phyloP scores from a whole-genome alignment of 2,888 invertebrate genomes.

The Rhagonycha fulva region DNA sequence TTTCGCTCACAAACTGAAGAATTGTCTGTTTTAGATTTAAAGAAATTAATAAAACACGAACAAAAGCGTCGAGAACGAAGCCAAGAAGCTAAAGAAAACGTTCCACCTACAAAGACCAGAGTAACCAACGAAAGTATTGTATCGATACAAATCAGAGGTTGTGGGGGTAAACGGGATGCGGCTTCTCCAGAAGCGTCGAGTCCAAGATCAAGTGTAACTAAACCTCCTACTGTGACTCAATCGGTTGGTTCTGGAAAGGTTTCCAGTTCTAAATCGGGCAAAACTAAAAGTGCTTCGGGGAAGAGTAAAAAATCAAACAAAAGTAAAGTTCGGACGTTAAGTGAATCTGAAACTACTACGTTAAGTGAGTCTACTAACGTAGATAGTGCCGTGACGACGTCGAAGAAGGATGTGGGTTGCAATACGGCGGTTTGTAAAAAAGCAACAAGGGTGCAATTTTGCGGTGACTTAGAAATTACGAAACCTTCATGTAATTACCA shows the following conservation, averaged over 20 bases:
- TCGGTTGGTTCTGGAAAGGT: not conserved
- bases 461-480: not conserved
- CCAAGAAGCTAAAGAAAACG: slow-evolving; percentile 7
- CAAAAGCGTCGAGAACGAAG: slow-evolving; percentile 40
- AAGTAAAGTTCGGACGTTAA: not conserved
- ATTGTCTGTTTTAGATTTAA: slow-evolving; percentile 62
- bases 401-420: not conserved
- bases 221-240: not conserved
- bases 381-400: not conserved
- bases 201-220: not conserved
- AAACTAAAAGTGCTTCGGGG: not conserved
- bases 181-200: not conserved
- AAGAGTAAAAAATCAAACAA: not conserved
- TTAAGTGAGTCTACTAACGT: not conserved
- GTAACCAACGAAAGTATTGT: not conserved
- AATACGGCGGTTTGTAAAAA: not conserved
- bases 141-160: not conserved
- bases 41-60: slow-evolving; percentile 68
- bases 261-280: not conserved
- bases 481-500: not conserved
- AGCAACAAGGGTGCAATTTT: not conserved
- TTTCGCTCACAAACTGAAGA: slow-evolving; percentile 1
- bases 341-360: not conserved
- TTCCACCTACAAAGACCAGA: not conserved
- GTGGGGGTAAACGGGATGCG: not conserved